Conservation (phyloP, 2,113 vertebrate species). For the Phylloscopus trochilus region DNA sequence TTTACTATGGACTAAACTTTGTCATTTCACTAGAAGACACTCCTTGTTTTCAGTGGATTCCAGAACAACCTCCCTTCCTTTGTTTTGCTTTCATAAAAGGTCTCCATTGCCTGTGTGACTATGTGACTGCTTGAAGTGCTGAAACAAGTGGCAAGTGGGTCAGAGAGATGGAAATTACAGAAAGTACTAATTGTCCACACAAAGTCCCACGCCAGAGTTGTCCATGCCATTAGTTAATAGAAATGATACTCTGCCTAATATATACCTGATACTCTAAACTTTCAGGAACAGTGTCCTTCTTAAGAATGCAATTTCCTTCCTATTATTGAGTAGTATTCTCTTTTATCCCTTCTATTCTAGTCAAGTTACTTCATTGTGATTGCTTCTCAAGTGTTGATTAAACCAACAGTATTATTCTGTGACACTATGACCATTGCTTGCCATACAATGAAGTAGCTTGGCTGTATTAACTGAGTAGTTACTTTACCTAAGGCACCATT, state of each 20-base stretch:
- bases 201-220: not conserved
- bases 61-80: not conserved
- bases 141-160: not conserved
- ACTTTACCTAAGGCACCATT: not conserved
- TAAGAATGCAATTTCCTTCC: not conserved
- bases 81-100: not conserved
- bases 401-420: not conserved
- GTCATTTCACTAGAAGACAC: not conserved
- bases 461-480: not conserved
- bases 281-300: not conserved
- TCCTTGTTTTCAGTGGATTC: not conserved
- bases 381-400: not conserved
- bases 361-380: not conserved
- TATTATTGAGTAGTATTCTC: not conserved
- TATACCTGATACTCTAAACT: not conserved
- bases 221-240: not conserved
- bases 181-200: not conserved
- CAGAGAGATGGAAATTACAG: not conserved
- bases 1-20: not conserved
- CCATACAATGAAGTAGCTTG: not conserved
- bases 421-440: not conserved
- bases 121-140: not conserved
- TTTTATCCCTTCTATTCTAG: not conserved
- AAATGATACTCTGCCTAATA: not conserved
- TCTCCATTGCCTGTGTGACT: not conserved